Evolutionary conservation across 2,888 invertebrate species (phyloP).

Genomic region (Caenorhabditis parvicauda): DNA sequence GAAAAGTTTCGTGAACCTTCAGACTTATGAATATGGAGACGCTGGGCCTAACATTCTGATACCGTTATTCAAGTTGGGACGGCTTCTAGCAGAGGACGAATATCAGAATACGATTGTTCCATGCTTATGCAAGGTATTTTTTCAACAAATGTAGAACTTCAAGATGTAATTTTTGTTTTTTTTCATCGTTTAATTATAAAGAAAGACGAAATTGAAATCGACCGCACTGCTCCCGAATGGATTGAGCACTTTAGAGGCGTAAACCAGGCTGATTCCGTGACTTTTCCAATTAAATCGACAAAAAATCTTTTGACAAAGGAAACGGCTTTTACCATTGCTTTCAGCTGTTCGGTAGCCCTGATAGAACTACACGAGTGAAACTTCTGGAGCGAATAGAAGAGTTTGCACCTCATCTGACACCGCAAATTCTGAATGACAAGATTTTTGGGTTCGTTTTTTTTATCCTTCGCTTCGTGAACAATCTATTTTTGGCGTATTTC

Average conservation of each 20-base stretch:
- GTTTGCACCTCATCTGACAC: conserved; percentile 72
- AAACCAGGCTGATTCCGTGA: too few species aligned
- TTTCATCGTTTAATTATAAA: too few species aligned
- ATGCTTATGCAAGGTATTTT: conserved; percentile 80
- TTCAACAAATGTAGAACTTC: neutral
- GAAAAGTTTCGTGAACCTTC: conserved; percentile 68
- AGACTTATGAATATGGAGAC: conserved; percentile 94
- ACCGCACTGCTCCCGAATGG: too few species aligned
- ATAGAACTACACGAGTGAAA: conserved; percentile 88
- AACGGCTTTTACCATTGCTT: too few species aligned
- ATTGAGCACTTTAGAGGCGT: too few species aligned
- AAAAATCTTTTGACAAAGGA: too few species aligned
- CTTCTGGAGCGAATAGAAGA: conserved; percentile 87
- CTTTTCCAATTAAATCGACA: too few species aligned
- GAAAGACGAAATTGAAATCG: too few species aligned
- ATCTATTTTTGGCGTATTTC: conserved; percentile 1
- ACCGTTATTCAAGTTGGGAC: conserved; percentile 87
- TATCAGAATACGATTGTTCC: conserved; percentile 84
- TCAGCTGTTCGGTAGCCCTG: conserved; percentile 83
- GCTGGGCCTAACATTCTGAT: conserved; percentile 90
- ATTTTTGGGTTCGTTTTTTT: conserved; percentile 71
- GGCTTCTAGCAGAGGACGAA: conserved; percentile 82
- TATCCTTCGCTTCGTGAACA: neutral
- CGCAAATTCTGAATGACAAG: conserved; percentile 76
- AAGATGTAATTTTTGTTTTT: neutral